Evolutionary conservation across 2,888 invertebrate species (phyloP).

Genomic region (Herminia tarsipennalis): DNA sequence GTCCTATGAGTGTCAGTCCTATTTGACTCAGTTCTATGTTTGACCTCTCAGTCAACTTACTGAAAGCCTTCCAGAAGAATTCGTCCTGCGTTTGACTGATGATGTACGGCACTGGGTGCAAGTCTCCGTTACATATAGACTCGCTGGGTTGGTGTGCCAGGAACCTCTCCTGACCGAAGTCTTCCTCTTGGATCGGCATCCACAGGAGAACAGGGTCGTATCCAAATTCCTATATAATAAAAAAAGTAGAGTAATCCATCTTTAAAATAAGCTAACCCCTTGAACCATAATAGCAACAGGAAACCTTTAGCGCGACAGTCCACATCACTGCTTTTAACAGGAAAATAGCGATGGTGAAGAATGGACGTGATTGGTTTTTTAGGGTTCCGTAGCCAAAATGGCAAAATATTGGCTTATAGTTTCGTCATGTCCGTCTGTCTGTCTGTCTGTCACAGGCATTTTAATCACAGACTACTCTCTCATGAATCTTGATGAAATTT

Average conservation of each 20-base stretch:
- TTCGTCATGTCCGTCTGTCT: too few relatives aligned
- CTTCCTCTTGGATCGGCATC: slow-evolving; percentile 88
- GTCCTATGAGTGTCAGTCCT: too few relatives aligned
- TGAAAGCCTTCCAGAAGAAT: slow-evolving; percentile 86
- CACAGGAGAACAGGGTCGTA: slow-evolving; percentile 85
- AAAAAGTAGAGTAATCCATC: background rate
- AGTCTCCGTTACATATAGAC: slow-evolving; percentile 83
- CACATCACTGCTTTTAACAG: too few relatives aligned
- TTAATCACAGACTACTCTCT: too few relatives aligned
- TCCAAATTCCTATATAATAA: slow-evolving; percentile 78
- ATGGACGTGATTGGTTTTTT: too few relatives aligned
- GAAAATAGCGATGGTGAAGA: too few relatives aligned
- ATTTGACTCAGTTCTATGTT: too few relatives aligned
- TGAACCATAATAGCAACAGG: background rate
- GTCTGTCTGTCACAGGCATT: too few relatives aligned
- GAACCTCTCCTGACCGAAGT: slow-evolving; percentile 88
- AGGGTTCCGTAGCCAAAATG: too few relatives aligned
- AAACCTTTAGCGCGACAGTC: too few relatives aligned
- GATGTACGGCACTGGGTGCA: slow-evolving; percentile 87
- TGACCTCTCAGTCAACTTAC: slow-evolving; percentile 83
- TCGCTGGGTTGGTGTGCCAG: slow-evolving; percentile 86
- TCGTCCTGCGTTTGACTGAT: slow-evolving; percentile 88
- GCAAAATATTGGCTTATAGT: too few relatives aligned
- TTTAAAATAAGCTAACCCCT: background rate
- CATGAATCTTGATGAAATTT: too few relatives aligned